Percentiles rank a stretch among this genome's conserved stretches.
These are phyloP conservation scores for Gryllus longicercus DNA, from an alignment of 2,888 invertebrate genomes.

Conservation along the genomic window DNA sequence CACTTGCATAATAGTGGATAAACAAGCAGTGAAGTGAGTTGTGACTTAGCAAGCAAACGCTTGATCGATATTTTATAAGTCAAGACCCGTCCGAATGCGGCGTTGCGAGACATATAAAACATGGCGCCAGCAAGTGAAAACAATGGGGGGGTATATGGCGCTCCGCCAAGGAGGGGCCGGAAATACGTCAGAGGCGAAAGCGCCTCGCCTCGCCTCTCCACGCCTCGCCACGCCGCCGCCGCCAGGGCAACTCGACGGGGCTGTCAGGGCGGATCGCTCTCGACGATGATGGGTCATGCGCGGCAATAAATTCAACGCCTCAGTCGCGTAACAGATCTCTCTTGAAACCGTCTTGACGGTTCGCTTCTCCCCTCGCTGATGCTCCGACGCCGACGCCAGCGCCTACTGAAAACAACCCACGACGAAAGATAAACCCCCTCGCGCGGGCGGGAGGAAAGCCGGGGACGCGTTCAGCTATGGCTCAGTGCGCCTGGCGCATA, in stretches of 20 bases:
- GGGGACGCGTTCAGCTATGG: background rate
- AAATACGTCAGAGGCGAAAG: background rate
- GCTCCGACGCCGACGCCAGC: background rate
- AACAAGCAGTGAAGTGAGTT: no score
- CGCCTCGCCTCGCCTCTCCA: background rate
- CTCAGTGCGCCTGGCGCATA: background rate
- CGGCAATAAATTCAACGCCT: background rate
- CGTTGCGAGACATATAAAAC: background rate
- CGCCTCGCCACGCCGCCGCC: background rate
- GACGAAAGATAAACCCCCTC: background rate
- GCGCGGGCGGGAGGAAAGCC: background rate
- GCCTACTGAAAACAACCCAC: background rate
- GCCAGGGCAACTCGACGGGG: background rate
- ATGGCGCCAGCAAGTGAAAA: background rate
- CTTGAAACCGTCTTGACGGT: conserved; percentile 5
- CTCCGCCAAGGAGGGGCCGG: background rate
- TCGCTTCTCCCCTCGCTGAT: background rate
- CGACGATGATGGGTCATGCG: conserved; percentile 1
- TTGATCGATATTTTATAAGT: no score
- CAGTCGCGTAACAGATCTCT: background rate
- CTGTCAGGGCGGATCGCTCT: background rate
- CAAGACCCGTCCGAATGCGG: no score
- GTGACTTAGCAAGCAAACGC: no score
- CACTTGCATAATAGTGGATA: no score
- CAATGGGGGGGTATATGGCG: background rate